Evolutionary conservation across 2,888 invertebrate genomes (phyloP).

Genomic region (Xanthostigma xanthostigma): DNA sequence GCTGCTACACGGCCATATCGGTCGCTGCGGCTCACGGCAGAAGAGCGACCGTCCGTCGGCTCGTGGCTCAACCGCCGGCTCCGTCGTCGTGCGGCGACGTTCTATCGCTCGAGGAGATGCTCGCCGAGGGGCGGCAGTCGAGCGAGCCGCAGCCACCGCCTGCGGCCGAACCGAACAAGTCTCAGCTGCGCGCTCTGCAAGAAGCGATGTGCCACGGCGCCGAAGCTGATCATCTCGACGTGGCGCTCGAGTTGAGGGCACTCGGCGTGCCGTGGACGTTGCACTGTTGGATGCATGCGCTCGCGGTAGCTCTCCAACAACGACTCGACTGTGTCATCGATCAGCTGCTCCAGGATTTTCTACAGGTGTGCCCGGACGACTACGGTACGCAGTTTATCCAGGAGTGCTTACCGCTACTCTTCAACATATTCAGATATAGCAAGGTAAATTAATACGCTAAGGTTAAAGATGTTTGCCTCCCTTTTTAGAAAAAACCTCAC

Average conservation of each 20-base stretch:
- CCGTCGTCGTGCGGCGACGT: constrained; percentile 54
- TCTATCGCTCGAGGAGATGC: constrained; percentile 74
- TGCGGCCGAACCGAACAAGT: constrained; percentile 51
- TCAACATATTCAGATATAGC: constrained; percentile 79
- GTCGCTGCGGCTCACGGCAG: constrained; percentile 84
- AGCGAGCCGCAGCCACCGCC: constrained; percentile 21
- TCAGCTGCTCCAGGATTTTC: constrained; percentile 75
- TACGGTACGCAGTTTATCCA: constrained; percentile 81
- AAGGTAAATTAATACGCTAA: constrained; percentile 55
- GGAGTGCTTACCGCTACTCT: constrained; percentile 76
- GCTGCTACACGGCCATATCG: constrained; percentile 76
- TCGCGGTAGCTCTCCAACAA: constrained; percentile 75
- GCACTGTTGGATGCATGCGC: constrained; percentile 83
- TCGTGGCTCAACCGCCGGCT: constrained; percentile 55
- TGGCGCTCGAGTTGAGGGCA: constrained; percentile 74
- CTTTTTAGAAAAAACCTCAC: no score
- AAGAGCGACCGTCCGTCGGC: constrained; percentile 58
- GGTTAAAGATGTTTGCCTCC: no score
- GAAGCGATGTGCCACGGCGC: constrained; percentile 92
- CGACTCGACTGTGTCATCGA: constrained; percentile 73
- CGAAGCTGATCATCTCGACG: constrained; percentile 80
- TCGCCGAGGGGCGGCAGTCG: constrained; percentile 58
- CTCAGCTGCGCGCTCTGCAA: constrained; percentile 70
- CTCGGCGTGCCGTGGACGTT: constrained; percentile 82
- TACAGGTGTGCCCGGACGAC: constrained; percentile 81